These are phyloP conservation scores for Crocuta crocuta DNA, from an alignment of 2,113 vertebrate genomes.

Conservation along the genomic window DNA sequence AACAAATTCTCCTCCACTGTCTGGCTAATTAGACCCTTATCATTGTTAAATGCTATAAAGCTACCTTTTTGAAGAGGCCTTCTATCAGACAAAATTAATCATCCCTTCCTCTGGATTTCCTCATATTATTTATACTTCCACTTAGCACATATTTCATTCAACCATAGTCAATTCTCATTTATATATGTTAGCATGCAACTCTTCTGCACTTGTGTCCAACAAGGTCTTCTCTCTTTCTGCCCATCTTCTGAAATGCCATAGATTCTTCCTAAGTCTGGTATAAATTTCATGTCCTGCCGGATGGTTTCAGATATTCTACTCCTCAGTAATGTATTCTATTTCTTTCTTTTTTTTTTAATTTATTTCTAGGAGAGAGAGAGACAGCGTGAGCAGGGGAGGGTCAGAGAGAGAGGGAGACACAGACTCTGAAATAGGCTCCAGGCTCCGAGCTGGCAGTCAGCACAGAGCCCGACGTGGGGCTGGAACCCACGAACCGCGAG, in stretches of 20 bases:
- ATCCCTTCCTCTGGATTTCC: not conserved
- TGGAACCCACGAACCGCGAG: too few species aligned
- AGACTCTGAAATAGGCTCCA: too few species aligned
- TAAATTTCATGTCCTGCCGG: not conserved
- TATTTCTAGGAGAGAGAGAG: too few species aligned
- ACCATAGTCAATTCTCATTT: not conserved
- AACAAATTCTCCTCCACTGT: constrained; percentile 14
- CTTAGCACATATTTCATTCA: not conserved
- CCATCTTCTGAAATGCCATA: not conserved
- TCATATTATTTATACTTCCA: not conserved
- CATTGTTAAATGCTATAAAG: not conserved
- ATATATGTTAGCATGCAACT: not conserved
- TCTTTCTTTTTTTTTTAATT: not conserved
- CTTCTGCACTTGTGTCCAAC: not conserved
- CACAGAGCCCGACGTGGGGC: too few species aligned
- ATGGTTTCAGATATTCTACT: not conserved
- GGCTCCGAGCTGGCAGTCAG: too few species aligned
- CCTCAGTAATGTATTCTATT: not conserved
- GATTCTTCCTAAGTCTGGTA: not conserved
- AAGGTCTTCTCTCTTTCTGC: not conserved
- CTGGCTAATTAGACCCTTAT: not conserved
- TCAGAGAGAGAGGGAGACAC: too few species aligned
- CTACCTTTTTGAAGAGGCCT: not conserved
- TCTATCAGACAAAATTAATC: not conserved
- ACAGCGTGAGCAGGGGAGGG: too few species aligned